Evolutionary conservation across 2,797 vertebrate species (phyloP), one percentile per base, ranked within the genome.

Genomic region (Parauchenoglanis punctatus): DNA sequence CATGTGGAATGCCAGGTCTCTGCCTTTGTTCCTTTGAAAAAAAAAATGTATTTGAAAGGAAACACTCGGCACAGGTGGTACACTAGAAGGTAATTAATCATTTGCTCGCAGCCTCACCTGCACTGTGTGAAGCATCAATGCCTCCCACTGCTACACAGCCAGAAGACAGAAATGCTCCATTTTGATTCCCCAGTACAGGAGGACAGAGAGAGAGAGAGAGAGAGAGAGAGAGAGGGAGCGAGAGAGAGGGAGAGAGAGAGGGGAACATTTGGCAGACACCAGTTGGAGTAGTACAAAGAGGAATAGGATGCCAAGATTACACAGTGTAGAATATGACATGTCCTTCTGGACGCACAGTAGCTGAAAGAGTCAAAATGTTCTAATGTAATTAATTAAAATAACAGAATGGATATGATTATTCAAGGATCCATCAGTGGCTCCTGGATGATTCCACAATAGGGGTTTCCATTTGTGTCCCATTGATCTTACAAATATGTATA

Each of bases 151-250:
- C 63, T 78, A 87, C 56, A 61, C 56, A 17, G 86, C 87, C 84
- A 88, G 83, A 83, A 88, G 88, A 85, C 61, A 65, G 72, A 70
- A 72, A 89, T 59, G 89, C 86, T 89, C 90, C 83, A 90, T 86
- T 90, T 86, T 93, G 92, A 93, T 94, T 92, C 93, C 91, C 20
- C 86, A 87, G 88, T 89, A 93, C 90, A 93, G 44, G 70, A 46
- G 18, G 72, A 61, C 20, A n/a, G 25, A 63, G 54, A 85, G 28
- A 76, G 58, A 44, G 81, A 54, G 91, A 93, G 91, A 92, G 63
- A 73, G 83, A 72, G 44, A 75, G 56, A 83, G 49, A 18, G 18
- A 76, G 28, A 59, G 56, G 77, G 49, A 18, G 18, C 68, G 28
- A 59, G 23, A 76, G 70, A 56, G 68, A 83, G 28, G 28, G n/a